Conservation (phyloP, 2,113 vertebrate species). For the Spheniscus mendiculus region DNA sequence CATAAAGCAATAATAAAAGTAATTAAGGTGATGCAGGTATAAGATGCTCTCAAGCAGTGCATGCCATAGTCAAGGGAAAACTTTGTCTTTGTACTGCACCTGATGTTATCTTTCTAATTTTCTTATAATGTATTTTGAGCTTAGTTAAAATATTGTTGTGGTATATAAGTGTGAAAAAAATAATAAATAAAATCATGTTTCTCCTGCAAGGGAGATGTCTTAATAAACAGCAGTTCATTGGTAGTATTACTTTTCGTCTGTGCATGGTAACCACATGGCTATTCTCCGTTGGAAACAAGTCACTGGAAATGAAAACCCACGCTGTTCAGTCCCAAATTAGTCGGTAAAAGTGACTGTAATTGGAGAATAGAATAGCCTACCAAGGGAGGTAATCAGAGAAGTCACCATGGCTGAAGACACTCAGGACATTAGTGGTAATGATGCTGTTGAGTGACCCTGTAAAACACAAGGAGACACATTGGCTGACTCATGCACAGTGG, state of each 20-base stretch:
- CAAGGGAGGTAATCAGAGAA: background rate
- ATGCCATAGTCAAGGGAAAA: background rate
- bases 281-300: slow-evolving; percentile 14
- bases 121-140: background rate
- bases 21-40: background rate
- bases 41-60: background rate
- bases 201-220: background rate
- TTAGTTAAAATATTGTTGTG: background rate
- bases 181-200: background rate
- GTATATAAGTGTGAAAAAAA: background rate
- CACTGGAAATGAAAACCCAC: background rate
- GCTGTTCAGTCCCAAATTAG: slow-evolving; percentile 23
- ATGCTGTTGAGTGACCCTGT: background rate
- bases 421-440: background rate
- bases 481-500: background rate
- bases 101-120: background rate
- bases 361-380: background rate
- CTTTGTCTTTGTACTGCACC: background rate
- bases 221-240: background rate
- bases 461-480: background rate
- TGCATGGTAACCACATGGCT: background rate
- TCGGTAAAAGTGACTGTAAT: background rate
- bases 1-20: background rate
- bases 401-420: background rate
- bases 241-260: background rate